Evolutionary conservation across 2,888 invertebrate species (phyloP).

Genomic region (Cistogaster globosa): DNA sequence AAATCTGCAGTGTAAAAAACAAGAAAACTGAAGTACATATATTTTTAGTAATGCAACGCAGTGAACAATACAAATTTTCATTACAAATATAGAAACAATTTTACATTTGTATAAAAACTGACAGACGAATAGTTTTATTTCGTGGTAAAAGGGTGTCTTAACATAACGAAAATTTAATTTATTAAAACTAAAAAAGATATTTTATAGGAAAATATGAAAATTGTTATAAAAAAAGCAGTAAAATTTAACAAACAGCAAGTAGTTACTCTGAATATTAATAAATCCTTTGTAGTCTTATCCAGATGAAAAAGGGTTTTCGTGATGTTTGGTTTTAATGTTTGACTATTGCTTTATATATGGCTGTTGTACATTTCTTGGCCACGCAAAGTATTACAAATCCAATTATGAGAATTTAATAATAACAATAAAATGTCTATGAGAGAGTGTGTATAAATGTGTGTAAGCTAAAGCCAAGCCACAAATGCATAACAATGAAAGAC

Average conservation of each 20-base stretch:
- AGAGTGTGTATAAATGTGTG: no score
- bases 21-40: no score
- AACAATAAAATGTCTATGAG: constrained; percentile 26
- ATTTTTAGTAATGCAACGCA: no score
- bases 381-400: constrained; percentile 67
- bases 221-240: constrained; percentile 2
- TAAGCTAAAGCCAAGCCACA: neutral
- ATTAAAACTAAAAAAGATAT: constrained; percentile 32
- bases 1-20: no score
- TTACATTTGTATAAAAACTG: no score
- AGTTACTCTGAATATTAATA: neutral
- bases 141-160: no score
- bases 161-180: neutral
- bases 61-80: no score
- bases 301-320: no score
- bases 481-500: neutral
- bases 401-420: constrained; percentile 67
- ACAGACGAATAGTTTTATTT: no score
- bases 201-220: constrained; percentile 43
- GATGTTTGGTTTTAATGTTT: no score
- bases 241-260: neutral
- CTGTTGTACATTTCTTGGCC: neutral
- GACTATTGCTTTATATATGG: no score
- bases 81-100: no score
- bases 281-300: constrained; percentile 56